Evolutionary conservation across 2,888 invertebrate species (phyloP).

Genomic region (Agapostemon virescens): DNA sequence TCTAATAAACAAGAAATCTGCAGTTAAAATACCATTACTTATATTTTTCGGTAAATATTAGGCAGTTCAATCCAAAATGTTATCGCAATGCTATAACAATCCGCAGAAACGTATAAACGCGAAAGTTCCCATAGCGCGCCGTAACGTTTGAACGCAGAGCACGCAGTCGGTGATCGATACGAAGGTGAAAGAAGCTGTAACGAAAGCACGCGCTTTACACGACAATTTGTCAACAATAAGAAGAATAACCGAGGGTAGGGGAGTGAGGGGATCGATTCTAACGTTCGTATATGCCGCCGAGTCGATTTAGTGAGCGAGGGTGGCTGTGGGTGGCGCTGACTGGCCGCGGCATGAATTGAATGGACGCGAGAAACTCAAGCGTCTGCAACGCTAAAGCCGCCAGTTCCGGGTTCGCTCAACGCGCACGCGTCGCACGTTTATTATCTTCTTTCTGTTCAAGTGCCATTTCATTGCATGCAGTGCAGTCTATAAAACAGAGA

Average conservation of each 20-base stretch:
- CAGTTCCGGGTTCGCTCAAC: slow-evolving; percentile 44
- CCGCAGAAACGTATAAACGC: background rate
- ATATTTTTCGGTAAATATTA: background rate
- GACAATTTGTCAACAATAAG: background rate
- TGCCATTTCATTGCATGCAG: slow-evolving; percentile 71
- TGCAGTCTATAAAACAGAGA: slow-evolving; percentile 73
- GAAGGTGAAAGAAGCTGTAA: background rate
- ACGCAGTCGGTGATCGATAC: slow-evolving; percentile 12
- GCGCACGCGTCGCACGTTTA: slow-evolving; percentile 67
- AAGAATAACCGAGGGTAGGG: background rate
- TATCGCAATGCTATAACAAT: background rate
- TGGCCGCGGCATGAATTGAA: slow-evolving; percentile 62
- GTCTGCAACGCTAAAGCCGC: slow-evolving; percentile 47
- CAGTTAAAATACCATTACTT: background rate
- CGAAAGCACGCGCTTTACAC: slow-evolving; percentile 27
- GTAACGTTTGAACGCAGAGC: background rate
- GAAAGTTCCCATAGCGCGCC: background rate
- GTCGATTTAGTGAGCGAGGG: background rate
- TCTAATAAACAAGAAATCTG: background rate
- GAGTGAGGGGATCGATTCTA: background rate
- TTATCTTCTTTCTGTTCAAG: slow-evolving; percentile 72
- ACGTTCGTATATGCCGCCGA: slow-evolving; percentile 47
- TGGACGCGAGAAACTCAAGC: slow-evolving; percentile 60
- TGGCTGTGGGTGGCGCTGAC: slow-evolving; percentile 30
- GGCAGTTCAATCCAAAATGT: background rate